Evolutionary conservation across 2,113 vertebrate species (phyloP), one percentile per base, ranked within the genome.

Genomic region (Dicentrarchus labrax): DNA sequence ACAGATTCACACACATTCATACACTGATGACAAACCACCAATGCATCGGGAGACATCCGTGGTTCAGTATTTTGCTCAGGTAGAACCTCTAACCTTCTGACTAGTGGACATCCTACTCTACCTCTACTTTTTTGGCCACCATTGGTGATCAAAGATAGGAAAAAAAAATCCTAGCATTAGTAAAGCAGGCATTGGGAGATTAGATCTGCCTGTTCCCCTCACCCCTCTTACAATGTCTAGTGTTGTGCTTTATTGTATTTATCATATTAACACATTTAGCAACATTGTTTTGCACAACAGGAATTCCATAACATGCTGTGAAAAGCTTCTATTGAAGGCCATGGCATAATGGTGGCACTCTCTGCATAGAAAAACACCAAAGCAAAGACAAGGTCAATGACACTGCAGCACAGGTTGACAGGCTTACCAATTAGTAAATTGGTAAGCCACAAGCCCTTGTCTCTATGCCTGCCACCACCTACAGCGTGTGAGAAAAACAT

Each of bases 341-440:
- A 21, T 57, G 56, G 30, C 30, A 62, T 67, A 72, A 68, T 54
- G 41, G 72, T 57, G 54, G 43, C 48, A 45, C 21, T 67, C 36
- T 38, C 53, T 65, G 30, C 75, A 56, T 65, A 69, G 48, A 71
- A 71, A 83, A 80, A 81, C 38, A 78, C 17, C 38, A 67, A 83
- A 72, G 76, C 73, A 81, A 67, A 83, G 82, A 85, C 87, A 85
- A 83, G 89, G 89, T 83, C 87, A 72, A 5, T 45, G 76, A 76
- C 73, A 87, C 76, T 39, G 73, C 80, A 69, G 85, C 76, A 59
- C 69, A 77, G 72, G 82, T 69, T 81, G 82, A 81, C 41, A 72
- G 80, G 65, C 8, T 59, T 48, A 78, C 71, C 76, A 85, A 83
- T 89, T 85, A 87, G 74, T 69, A 69, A 87, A 80, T 45, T 74